These are phyloP conservation scores for Philaethria dido DNA, from an alignment of 2,888 invertebrate species.

Conservation along the genomic window DNA sequence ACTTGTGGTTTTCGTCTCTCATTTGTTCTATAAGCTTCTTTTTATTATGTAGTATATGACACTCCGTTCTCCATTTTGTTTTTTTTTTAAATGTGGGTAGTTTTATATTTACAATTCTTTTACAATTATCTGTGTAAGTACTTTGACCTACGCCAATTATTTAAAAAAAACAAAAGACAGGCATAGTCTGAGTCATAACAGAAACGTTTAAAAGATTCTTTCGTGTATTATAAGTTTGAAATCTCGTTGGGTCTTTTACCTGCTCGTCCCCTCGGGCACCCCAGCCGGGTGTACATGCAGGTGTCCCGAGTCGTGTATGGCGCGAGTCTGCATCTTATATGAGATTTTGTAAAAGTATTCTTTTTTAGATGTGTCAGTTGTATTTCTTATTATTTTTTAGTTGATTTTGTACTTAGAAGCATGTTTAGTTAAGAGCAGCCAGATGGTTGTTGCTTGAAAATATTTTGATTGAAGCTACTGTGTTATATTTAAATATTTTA, in stretches of 20 bases:
- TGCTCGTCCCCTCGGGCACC: slow-evolving; percentile 68
- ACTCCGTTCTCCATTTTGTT: not conserved
- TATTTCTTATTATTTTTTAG: slow-evolving; percentile 6
- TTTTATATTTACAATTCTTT: not conserved
- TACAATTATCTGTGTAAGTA: slow-evolving; percentile 1
- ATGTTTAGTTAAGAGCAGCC: not conserved
- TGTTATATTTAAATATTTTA: too few species aligned
- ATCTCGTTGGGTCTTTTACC: slow-evolving; percentile 65
- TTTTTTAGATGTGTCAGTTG: slow-evolving; percentile 53
- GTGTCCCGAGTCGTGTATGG: slow-evolving; percentile 58
- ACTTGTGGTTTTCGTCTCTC: slow-evolving; percentile 29
- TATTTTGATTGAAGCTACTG: not conserved
- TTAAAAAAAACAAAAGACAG: not conserved
- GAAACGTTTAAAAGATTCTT: slow-evolving; percentile 39
- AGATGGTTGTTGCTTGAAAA: not conserved
- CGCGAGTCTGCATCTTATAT: slow-evolving; percentile 40
- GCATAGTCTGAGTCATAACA: slow-evolving; percentile 34
- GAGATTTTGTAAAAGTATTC: slow-evolving; percentile 30
- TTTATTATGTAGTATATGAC: not conserved
- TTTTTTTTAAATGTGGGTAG: too few species aligned
- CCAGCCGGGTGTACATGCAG: slow-evolving; percentile 79
- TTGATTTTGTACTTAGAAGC: not conserved
- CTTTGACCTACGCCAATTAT: not conserved
- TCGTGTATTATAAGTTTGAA: slow-evolving; percentile 37
- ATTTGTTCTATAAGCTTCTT: slow-evolving; percentile 1